A percentile compares a stretch with the other conserved stretches of the same genome.
Evolutionary conservation across 2,888 invertebrate species (phyloP).

Genomic region (Perizoma affinitatum): DNA sequence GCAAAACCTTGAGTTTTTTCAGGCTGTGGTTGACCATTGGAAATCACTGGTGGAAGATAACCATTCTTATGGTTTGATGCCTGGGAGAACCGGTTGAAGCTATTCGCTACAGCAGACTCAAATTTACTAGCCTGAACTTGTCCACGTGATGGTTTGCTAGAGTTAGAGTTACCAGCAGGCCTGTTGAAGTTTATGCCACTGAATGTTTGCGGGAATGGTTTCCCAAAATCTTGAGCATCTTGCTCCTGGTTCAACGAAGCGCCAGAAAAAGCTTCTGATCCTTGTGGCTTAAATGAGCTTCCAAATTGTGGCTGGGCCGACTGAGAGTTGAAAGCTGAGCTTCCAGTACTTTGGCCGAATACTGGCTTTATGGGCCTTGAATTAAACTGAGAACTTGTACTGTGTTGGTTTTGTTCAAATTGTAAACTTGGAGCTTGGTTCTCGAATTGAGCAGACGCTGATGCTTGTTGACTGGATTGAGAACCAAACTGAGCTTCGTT

Average conservation of each 20-base stretch:
- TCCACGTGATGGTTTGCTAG: constrained; percentile 10
- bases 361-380: constrained; percentile 14
- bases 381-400: constrained; percentile 22
- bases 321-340: constrained; percentile 18
- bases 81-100: constrained; percentile 16
- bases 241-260: constrained; percentile 18
- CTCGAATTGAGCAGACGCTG: constrained; percentile 23
- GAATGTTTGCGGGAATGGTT: constrained; percentile 20
- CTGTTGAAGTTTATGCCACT: constrained; percentile 22
- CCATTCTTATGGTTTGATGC: constrained; percentile 41
- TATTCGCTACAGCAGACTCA: constrained; percentile 8
- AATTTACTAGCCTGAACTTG: constrained; percentile 15
- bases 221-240: constrained; percentile 25
- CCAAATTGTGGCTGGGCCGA: constrained; percentile 30
- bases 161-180: constrained; percentile 8
- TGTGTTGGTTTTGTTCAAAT: constrained; percentile 21
- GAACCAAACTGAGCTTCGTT: constrained; percentile 23
- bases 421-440: constrained; percentile 13
- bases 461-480: constrained; percentile 17
- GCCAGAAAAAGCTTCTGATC: constrained; percentile 24
- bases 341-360: constrained; percentile 9
- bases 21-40: constrained; percentile 28
- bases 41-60: constrained; percentile 49
- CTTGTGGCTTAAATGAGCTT: constrained; percentile 32
- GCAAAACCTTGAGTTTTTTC: constrained; percentile 15